Evolutionary conservation across 2,113 vertebrate genomes (phyloP).

Genomic region (Gymnogyps californianus): DNA sequence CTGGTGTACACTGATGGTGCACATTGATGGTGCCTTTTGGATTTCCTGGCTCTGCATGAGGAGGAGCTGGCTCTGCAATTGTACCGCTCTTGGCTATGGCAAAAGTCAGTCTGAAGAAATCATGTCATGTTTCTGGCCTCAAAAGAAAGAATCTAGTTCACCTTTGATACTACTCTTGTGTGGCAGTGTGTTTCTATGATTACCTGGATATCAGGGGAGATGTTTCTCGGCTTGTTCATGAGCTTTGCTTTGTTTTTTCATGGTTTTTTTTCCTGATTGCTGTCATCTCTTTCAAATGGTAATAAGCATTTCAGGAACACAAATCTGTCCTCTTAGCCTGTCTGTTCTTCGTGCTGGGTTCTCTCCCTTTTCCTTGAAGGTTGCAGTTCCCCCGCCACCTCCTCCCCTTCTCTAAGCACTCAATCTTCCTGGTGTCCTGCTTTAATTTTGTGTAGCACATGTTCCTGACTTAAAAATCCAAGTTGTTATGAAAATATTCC

Average conservation of each 20-base stretch:
- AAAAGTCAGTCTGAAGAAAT: neutral
- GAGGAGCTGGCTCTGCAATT: neutral
- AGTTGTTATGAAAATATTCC: slow-evolving; percentile 9
- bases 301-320: neutral
- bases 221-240: neutral
- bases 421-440: neutral
- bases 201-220: neutral
- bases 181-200: neutral
- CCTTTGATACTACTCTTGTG: neutral
- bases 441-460: neutral
- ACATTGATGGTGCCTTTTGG: neutral
- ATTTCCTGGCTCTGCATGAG: neutral
- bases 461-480: slow-evolving; percentile 3
- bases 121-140: neutral
- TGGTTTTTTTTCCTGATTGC: neutral
- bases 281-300: neutral
- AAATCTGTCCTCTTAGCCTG: neutral
- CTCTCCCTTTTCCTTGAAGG: neutral
- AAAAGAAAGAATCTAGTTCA: neutral
- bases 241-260: neutral
- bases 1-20: neutral
- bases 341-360: neutral
- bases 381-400: neutral
- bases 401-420: neutral
- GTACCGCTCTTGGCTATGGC: neutral